phyloP scores from a whole-genome alignment of 2,797 vertebrate genomes.

The Myotis myotis region DNA sequence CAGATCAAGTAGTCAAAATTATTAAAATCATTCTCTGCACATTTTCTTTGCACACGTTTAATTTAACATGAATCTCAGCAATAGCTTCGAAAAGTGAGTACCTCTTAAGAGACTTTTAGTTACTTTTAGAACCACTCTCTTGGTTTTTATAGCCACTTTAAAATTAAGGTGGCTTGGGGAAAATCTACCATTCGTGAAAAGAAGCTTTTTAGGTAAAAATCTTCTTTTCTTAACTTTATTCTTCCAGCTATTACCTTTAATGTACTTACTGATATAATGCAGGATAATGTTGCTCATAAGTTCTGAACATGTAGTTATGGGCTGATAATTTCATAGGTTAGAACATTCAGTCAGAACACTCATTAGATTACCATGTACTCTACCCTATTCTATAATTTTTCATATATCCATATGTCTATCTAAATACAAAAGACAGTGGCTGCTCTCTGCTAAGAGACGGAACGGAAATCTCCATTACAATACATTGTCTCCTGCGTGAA shows the following conservation, averaged over 20 bases:
- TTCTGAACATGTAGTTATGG: conserved; percentile 67
- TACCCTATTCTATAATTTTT: conserved; percentile 70
- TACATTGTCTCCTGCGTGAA: conserved; percentile 68
- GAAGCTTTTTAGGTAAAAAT: conserved; percentile 70
- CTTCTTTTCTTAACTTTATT: conserved; percentile 73
- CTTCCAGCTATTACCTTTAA: conserved; percentile 69
- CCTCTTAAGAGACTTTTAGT: conserved; percentile 64
- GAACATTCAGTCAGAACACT: conserved; percentile 72
- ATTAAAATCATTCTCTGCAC: conserved; percentile 50
- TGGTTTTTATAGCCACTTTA: conserved; percentile 61
- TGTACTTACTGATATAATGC: conserved; percentile 68
- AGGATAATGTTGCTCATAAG: conserved; percentile 67
- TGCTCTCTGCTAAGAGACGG: conserved; percentile 65
- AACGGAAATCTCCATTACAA: conserved; percentile 79
- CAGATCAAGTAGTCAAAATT: background rate
- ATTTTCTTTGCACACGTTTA: conserved; percentile 54
- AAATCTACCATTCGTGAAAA: conserved; percentile 63
- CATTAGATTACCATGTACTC: conserved; percentile 69
- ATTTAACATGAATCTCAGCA: conserved; percentile 53
- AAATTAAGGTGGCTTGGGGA: conserved; percentile 62
- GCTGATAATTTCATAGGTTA: conserved; percentile 73
- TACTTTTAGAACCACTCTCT: conserved; percentile 59
- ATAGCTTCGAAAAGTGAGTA: conserved; percentile 57
- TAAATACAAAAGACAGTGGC: conserved; percentile 71
- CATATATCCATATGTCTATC: conserved; percentile 75